Percentiles rank a stretch among this genome's conserved stretches.
phyloP scores from a whole-genome alignment of 2,113 vertebrate genomes.

The Nibea albiflora region DNA sequence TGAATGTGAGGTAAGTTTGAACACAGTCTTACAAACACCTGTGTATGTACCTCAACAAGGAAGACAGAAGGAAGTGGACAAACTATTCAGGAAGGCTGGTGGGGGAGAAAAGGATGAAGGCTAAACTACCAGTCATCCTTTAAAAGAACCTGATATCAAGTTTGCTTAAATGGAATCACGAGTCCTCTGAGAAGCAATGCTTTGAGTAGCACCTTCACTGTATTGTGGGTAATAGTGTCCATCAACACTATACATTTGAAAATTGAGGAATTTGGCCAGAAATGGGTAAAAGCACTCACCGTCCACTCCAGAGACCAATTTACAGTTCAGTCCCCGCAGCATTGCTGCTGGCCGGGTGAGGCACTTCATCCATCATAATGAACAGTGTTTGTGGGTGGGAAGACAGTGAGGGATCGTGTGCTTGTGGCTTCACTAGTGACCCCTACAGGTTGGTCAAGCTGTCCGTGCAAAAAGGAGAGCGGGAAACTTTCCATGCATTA shows the following conservation, averaged over 20 bases:
- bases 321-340: slow-evolving; percentile 66
- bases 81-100: background rate
- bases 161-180: no score
- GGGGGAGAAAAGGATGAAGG: no score
- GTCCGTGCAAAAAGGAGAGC: background rate
- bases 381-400: slow-evolving; percentile 53
- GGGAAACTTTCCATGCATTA: background rate
- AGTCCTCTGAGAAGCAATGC: background rate
- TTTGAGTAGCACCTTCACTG: slow-evolving; percentile 11
- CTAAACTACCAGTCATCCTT: no score
- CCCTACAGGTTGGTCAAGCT: slow-evolving; percentile 19
- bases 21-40: no score
- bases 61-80: background rate
- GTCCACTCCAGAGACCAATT: slow-evolving; percentile 70
- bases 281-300: slow-evolving; percentile 43
- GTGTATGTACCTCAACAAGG: background rate
- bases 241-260: slow-evolving; percentile 54
- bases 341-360: slow-evolving; percentile 60
- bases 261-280: slow-evolving; percentile 52
- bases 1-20: background rate
- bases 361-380: slow-evolving; percentile 64
- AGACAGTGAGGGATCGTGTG: slow-evolving; percentile 38
- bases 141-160: no score
- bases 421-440: slow-evolving; percentile 26
- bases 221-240: slow-evolving; percentile 38